Percentiles rank a stretch among this genome's conserved stretches.
Evolutionary conservation across 2,113 vertebrate genomes (phyloP).

Genomic region (Sceloporus undulatus): DNA sequence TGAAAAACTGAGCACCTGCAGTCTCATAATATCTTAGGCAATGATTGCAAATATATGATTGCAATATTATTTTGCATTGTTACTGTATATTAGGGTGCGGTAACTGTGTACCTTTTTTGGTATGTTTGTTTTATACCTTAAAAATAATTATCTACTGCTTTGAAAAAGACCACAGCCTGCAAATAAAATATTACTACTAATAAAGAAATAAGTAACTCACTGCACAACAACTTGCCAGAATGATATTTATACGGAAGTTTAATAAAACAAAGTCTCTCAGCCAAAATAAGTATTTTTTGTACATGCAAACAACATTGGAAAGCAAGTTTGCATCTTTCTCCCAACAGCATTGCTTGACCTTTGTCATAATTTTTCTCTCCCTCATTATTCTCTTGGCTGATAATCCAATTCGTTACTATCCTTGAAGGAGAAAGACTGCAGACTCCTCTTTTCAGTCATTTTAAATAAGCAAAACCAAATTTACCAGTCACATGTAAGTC

Average conservation of each 20-base stretch:
- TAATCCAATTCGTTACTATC: constrained; percentile 15
- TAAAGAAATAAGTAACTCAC: not conserved
- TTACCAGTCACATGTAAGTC: constrained; percentile 21
- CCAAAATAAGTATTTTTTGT: not conserved
- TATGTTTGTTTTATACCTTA: not conserved
- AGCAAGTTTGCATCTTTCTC: not conserved
- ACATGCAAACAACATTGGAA: not conserved
- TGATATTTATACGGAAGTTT: constrained; percentile 5
- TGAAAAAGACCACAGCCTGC: not conserved
- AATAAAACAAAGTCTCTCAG: not conserved
- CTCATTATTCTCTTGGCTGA: constrained; percentile 1
- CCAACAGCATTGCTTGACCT: not conserved
- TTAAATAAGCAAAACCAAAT: constrained; percentile 30
- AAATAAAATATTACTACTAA: not conserved
- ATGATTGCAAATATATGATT: not conserved
- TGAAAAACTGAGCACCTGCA: not conserved
- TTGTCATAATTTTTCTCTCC: not conserved
- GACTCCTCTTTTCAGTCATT: not conserved
- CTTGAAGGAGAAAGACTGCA: not conserved
- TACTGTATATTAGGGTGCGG: not conserved
- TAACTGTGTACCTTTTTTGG: not conserved
- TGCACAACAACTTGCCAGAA: not conserved
- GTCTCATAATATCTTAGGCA: not conserved
- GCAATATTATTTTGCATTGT: not conserved
- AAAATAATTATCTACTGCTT: not conserved